Percentiles rank a stretch among this genome's conserved stretches.
Conservation (phyloP, 2,113 vertebrate species). For the Myotis brandtii region DNA sequence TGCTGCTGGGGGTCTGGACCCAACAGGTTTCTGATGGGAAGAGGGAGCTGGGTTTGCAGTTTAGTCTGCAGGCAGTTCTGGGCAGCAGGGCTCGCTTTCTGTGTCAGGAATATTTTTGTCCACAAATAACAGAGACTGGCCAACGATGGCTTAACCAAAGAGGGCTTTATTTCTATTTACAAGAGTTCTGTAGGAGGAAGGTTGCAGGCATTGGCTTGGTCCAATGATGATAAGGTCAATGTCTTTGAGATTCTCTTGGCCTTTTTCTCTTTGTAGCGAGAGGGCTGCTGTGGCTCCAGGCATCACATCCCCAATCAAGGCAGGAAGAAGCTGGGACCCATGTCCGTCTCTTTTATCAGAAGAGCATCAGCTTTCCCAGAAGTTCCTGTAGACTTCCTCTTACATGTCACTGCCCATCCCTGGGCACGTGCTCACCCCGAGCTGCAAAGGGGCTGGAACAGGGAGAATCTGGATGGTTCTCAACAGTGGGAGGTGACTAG, state of each 20-base stretch:
- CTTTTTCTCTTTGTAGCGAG: neutral
- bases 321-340: constrained; percentile 5
- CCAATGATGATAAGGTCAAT: neutral
- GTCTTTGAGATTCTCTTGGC: constrained; percentile 20
- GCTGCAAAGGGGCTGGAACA: neutral
- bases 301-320: neutral
- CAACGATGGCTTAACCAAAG: constrained; percentile 35
- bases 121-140: constrained; percentile 30
- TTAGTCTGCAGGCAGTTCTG: neutral
- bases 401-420: neutral
- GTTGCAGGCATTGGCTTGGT: constrained; percentile 33
- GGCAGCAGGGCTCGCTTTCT: neutral
- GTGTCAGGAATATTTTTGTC: neutral
- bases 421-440: neutral
- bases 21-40: neutral
- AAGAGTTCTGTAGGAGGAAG: constrained; percentile 9
- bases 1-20: neutral
- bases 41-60: neutral
- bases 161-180: constrained; percentile 69
- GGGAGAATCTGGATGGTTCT: neutral
- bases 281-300: neutral
- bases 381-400: neutral
- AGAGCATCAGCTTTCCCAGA: constrained; percentile 7
- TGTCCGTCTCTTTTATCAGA: neutral
- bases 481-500: neutral